These are phyloP conservation scores for Polylopha cassiicola DNA, from an alignment of 2,888 invertebrate species.

Conservation along the genomic window DNA sequence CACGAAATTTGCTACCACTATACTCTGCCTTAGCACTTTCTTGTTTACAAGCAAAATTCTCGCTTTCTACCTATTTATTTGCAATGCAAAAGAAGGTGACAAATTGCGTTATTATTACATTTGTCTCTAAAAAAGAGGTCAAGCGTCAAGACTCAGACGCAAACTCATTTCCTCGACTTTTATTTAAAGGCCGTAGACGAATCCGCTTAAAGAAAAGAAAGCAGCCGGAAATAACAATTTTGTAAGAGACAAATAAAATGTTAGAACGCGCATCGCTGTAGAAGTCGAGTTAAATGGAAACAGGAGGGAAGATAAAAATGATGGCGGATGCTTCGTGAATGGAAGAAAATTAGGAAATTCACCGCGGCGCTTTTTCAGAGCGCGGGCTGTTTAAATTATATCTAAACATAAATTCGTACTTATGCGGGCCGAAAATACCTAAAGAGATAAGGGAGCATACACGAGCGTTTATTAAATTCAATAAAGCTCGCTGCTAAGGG, in stretches of 20 bases:
- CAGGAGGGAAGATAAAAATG: conserved; percentile 74
- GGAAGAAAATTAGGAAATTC: conserved; percentile 71
- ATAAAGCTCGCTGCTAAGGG: conserved; percentile 22
- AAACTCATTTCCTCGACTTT: conserved; percentile 68
- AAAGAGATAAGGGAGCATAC: conserved; percentile 25
- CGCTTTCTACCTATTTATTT: too few relatives aligned
- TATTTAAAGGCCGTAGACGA: conserved; percentile 59
- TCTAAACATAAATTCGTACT: conserved; percentile 42
- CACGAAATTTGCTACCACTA: too few relatives aligned
- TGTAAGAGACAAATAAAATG: conserved; percentile 72
- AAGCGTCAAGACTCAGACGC: conserved; percentile 55
- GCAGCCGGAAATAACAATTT: conserved; percentile 74
- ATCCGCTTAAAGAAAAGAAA: conserved; percentile 70
- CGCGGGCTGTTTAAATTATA: conserved; percentile 61
- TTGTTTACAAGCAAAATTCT: too few relatives aligned
- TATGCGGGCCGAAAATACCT: conserved; percentile 24
- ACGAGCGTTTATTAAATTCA: conserved; percentile 22
- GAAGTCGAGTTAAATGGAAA: conserved; percentile 68
- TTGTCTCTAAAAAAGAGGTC: conserved; percentile 53
- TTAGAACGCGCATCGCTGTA: conserved; percentile 63
- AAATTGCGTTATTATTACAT: conserved; percentile 48
- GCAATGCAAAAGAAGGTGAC: conserved; percentile 28
- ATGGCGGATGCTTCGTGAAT: conserved; percentile 72
- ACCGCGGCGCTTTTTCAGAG: conserved; percentile 57
- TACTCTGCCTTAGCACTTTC: too few relatives aligned